A percentile compares a stretch with the other conserved stretches of the same genome.
Conservation (phyloP, 2,113 vertebrate genomes). For the Myotis lucifugus region DNA sequence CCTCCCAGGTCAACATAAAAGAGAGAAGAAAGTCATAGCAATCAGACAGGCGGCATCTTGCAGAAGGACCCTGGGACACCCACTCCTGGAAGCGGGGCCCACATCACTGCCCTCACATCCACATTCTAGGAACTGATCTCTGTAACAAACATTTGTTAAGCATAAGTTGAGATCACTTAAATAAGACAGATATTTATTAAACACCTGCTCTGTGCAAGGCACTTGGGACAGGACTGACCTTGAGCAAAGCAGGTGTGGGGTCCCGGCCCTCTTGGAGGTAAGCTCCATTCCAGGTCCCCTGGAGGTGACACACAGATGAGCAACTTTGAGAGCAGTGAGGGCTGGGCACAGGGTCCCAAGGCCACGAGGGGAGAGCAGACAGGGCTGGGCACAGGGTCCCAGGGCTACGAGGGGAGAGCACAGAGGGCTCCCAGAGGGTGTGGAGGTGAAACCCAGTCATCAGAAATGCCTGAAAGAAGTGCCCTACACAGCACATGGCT, state of each 20-base stretch:
- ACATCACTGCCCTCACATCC: not conserved
- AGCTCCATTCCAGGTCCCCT: not conserved
- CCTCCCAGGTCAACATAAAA: not conserved
- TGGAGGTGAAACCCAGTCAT: not conserved
- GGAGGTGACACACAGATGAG: not conserved
- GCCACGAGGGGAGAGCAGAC: no score
- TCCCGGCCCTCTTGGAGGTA: not conserved
- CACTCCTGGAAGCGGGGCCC: not conserved
- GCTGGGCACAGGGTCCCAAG: no score
- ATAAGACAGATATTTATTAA: not conserved
- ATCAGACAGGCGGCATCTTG: not conserved
- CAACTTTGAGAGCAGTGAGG: not conserved
- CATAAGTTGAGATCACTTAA: not conserved
- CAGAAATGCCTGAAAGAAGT: not conserved
- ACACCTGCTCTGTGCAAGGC: not conserved
- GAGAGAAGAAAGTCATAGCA: not conserved
- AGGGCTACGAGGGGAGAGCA: no score
- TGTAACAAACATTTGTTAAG: not conserved
- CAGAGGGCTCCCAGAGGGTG: not conserved
- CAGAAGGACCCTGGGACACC: no score
- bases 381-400: no score
- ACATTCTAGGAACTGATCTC: not conserved
- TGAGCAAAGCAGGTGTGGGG: not conserved
- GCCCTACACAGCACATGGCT: fast-evolving
- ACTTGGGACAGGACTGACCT: not conserved